phyloP scores from a whole-genome alignment of 2,888 invertebrate species.

The Mythimna vitellina region DNA sequence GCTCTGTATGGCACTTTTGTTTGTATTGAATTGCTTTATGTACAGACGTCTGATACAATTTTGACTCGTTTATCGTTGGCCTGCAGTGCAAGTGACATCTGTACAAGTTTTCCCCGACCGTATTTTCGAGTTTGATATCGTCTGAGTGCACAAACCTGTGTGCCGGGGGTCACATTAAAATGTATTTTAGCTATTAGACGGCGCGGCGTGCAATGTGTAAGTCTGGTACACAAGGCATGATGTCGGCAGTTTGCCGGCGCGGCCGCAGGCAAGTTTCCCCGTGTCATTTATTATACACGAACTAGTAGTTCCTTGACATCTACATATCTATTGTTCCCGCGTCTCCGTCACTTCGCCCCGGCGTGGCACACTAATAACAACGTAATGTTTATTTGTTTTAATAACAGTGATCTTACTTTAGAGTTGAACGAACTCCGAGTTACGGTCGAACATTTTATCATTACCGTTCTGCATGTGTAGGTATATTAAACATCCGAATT shows the following conservation, averaged over 20 bases:
- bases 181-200: slow-evolving; percentile 40
- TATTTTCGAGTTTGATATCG: slow-evolving; percentile 32
- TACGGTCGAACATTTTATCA: slow-evolving; percentile 32
- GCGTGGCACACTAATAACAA: slow-evolving; percentile 25
- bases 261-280: slow-evolving; percentile 39
- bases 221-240: slow-evolving; percentile 33
- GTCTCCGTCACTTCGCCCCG: slow-evolving; percentile 15
- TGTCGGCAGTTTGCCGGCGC: slow-evolving; percentile 37
- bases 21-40: slow-evolving; percentile 10
- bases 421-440: slow-evolving; percentile 43
- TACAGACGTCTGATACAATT: slow-evolving; percentile 31
- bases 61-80: slow-evolving; percentile 28
- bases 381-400: slow-evolving; percentile 60
- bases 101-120: slow-evolving; percentile 14
- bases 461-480: slow-evolving; percentile 21
- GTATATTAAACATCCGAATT: slow-evolving; percentile 44
- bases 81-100: slow-evolving; percentile 33
- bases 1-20: slow-evolving; percentile 1
- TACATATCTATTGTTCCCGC: slow-evolving; percentile 5
- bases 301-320: slow-evolving; percentile 36
- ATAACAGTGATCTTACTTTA: slow-evolving; percentile 47
- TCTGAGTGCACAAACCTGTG: slow-evolving; percentile 26
- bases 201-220: slow-evolving; percentile 30
- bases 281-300: slow-evolving; percentile 40
- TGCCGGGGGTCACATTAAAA: slow-evolving; percentile 40